Evolutionary conservation across 2,113 vertebrate genomes (phyloP).

Genomic region (Labrus mixtus): DNA sequence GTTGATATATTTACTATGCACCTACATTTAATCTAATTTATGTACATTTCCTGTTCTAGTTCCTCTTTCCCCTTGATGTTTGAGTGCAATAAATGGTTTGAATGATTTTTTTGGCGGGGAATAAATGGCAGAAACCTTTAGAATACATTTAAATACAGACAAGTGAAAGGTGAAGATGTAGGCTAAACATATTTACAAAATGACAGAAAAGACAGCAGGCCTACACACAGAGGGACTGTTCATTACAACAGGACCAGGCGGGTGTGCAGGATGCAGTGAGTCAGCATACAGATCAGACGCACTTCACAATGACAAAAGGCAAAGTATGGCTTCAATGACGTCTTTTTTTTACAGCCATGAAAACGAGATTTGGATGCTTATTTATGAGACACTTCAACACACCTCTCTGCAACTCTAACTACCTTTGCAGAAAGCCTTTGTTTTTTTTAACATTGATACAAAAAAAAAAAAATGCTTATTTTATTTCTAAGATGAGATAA

Average conservation of each 20-base stretch:
- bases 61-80: too few species aligned
- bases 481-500: constrained; percentile 2
- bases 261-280: constrained; percentile 5
- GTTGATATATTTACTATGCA: constrained; percentile 4
- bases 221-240: constrained; percentile 40
- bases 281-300: constrained; percentile 8
- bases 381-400: neutral
- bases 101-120: neutral
- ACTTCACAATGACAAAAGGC: constrained; percentile 39
- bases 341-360: constrained; percentile 28
- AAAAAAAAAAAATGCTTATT: neutral
- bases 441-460: neutral
- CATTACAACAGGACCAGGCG: constrained; percentile 37
- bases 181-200: constrained; percentile 73
- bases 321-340: constrained; percentile 74
- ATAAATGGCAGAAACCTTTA: neutral
- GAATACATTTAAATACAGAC: constrained; percentile 23
- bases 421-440: neutral
- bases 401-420: neutral
- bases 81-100: constrained; percentile 31
- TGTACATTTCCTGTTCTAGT: constrained; percentile 40
- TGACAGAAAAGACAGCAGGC: constrained; percentile 50
- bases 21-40: constrained; percentile 4
- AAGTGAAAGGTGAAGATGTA: constrained; percentile 7
- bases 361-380: constrained; percentile 4